phyloP scores from a whole-genome alignment of 2,113 vertebrate species.

The Odontesthes bonariensis region DNA sequence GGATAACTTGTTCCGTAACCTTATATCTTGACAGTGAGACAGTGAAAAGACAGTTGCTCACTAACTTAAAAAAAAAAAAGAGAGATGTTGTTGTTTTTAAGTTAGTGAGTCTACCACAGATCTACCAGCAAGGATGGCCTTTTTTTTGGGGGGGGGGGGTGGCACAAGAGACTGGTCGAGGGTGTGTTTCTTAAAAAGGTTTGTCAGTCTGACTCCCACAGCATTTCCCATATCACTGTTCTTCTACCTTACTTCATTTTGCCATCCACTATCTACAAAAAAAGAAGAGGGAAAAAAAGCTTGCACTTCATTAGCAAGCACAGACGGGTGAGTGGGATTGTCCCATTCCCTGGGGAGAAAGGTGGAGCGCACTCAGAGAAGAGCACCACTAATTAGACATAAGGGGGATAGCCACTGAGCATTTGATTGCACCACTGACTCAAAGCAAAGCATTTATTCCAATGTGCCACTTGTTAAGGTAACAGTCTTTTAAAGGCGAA shows the following conservation, averaged over 20 bases:
- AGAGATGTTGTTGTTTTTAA: not conserved
- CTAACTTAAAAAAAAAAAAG: not conserved
- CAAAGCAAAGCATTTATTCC: slow-evolving; percentile 77
- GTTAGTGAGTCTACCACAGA: slow-evolving; percentile 24
- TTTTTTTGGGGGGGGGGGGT: not conserved
- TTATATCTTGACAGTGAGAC: no score
- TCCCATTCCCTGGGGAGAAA: slow-evolving; percentile 60
- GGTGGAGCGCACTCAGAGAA: slow-evolving; percentile 64
- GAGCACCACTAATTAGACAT: slow-evolving; percentile 82
- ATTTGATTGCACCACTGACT: slow-evolving; percentile 79
- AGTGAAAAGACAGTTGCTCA: no score
- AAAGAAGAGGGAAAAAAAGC: slow-evolving; percentile 42
- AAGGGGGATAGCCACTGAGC: slow-evolving; percentile 71
- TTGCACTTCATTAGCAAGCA: slow-evolving; percentile 82
- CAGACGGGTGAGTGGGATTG: slow-evolving; percentile 81
- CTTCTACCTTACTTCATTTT: slow-evolving; percentile 55
- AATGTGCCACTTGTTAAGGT: slow-evolving; percentile 83
- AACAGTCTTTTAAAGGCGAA: slow-evolving; percentile 86
- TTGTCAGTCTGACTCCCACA: slow-evolving; percentile 52
- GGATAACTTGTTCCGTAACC: no score
- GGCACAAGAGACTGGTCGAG: slow-evolving; percentile 35
- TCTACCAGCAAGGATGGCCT: slow-evolving; percentile 34
- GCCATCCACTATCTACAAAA: slow-evolving; percentile 29
- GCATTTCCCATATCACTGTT: slow-evolving; percentile 58
- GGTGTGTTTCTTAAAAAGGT: slow-evolving; percentile 66